Conservation (phyloP, 2,113 vertebrate species). For the Megaleporinus macrocephalus region DNA sequence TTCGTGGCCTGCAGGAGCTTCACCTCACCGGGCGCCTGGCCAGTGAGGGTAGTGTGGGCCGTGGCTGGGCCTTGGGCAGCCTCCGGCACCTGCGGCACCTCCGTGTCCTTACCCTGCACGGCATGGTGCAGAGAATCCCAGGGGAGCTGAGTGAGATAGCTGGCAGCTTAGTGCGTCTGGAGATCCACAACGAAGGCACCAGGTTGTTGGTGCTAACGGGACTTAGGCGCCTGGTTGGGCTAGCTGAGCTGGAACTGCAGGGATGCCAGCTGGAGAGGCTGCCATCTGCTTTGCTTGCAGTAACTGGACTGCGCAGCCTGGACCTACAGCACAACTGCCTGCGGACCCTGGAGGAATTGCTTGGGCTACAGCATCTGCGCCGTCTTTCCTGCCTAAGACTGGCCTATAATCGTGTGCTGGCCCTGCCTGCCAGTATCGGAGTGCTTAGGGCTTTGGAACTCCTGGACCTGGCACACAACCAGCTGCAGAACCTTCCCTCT, state of each 20-base stretch:
- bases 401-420: slow-evolving; percentile 70
- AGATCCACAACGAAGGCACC: slow-evolving; percentile 76
- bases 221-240: slow-evolving; percentile 67
- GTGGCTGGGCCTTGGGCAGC: slow-evolving; percentile 72
- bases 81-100: slow-evolving; percentile 73
- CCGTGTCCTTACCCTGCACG: slow-evolving; percentile 68
- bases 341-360: slow-evolving; percentile 75
- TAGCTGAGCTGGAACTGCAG: slow-evolving; percentile 74
- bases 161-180: slow-evolving; percentile 67
- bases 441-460: slow-evolving; percentile 74
- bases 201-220: slow-evolving; percentile 70
- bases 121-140: slow-evolving; percentile 71
- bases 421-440: slow-evolving; percentile 67
- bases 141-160: slow-evolving; percentile 74
- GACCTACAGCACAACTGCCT: slow-evolving; percentile 76
- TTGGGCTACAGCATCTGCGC: slow-evolving; percentile 72
- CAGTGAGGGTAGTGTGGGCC: slow-evolving; percentile 69
- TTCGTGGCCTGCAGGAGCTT: slow-evolving; percentile 75
- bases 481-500: slow-evolving; percentile 70
- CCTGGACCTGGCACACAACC: slow-evolving; percentile 76
- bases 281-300: slow-evolving; percentile 70
- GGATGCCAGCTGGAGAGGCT: slow-evolving; percentile 79
- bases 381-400: slow-evolving; percentile 74
- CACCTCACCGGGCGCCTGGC: slow-evolving; percentile 74
- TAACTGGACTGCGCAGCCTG: slow-evolving; percentile 69